Evolutionary conservation across 1,140 invertebrate genomes (phyloP).

Genomic region (Uloborus diversus): DNA sequence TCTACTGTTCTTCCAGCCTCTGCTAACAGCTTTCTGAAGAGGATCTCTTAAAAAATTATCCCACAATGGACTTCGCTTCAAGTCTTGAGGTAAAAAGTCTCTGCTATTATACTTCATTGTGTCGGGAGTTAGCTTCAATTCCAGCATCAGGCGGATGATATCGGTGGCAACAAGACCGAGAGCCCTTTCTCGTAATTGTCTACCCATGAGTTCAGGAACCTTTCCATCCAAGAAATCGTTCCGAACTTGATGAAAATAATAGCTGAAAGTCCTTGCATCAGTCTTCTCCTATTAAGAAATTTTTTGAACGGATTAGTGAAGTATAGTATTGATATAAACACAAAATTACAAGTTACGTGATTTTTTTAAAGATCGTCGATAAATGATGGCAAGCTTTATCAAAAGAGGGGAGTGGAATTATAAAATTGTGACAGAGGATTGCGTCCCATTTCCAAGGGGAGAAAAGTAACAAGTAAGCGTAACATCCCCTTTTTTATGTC

Average conservation of each 20-base stretch:
- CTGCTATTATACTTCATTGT: slow-evolving; percentile 79
- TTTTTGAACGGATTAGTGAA: background rate
- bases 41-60: slow-evolving; percentile 11
- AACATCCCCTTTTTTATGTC: too few relatives aligned
- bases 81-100: slow-evolving; percentile 80
- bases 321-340: background rate
- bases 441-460: too few relatives aligned
- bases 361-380: background rate
- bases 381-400: background rate
- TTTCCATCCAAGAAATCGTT: slow-evolving; percentile 80
- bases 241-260: slow-evolving; percentile 85
- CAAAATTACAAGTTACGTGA: background rate
- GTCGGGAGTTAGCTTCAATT: slow-evolving; percentile 73
- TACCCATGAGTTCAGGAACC: slow-evolving; percentile 79
- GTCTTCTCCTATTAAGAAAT: slow-evolving; percentile 67
- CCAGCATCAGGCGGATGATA: slow-evolving; percentile 79
- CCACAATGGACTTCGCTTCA: slow-evolving; percentile 70
- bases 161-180: slow-evolving; percentile 84
- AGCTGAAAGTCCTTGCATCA: slow-evolving; percentile 80
- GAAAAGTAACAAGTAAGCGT: too few relatives aligned
- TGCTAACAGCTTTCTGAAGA: slow-evolving; percentile 48
- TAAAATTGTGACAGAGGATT: too few relatives aligned
- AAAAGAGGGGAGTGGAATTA: too few relatives aligned
- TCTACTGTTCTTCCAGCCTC: slow-evolving; percentile 32
- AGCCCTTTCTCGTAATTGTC: slow-evolving; percentile 77